Evolutionary conservation across 2,888 invertebrate species (phyloP).

Genomic region (Apotomis turbidana): DNA sequence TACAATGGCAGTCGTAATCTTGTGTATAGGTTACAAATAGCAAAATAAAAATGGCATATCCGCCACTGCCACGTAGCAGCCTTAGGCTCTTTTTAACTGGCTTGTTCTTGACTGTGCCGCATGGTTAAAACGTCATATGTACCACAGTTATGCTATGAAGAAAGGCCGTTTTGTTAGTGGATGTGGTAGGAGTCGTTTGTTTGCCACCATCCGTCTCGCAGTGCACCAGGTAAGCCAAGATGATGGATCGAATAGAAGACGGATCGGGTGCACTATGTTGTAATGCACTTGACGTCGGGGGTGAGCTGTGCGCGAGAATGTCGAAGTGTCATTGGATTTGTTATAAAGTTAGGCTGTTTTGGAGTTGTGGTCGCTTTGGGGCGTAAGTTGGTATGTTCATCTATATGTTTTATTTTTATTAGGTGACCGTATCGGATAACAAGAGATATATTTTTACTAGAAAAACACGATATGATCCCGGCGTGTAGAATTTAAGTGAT

Average conservation of each 20-base stretch:
- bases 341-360: background rate
- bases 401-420: slow-evolving; percentile 19
- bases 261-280: slow-evolving; percentile 43
- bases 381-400: slow-evolving; percentile 9
- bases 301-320: background rate
- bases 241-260: slow-evolving; percentile 52
- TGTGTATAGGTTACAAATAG: too few species aligned
- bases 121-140: background rate
- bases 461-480: background rate
- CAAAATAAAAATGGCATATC: too few species aligned
- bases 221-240: slow-evolving; percentile 26
- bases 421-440: slow-evolving; percentile 11
- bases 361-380: background rate
- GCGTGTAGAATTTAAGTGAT: too few species aligned
- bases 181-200: slow-evolving; percentile 5
- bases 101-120: too few species aligned
- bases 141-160: background rate
- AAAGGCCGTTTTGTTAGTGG: background rate
- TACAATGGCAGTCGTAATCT: too few species aligned
- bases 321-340: background rate
- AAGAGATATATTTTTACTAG: background rate
- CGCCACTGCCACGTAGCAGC: too few species aligned
- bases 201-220: slow-evolving; percentile 12
- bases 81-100: too few species aligned
- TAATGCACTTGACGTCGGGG: background rate